Percentiles rank a stretch among this genome's conserved stretches.
Conservation (phyloP, 2,888 invertebrate genomes). For the Folsomia manolachei region DNA sequence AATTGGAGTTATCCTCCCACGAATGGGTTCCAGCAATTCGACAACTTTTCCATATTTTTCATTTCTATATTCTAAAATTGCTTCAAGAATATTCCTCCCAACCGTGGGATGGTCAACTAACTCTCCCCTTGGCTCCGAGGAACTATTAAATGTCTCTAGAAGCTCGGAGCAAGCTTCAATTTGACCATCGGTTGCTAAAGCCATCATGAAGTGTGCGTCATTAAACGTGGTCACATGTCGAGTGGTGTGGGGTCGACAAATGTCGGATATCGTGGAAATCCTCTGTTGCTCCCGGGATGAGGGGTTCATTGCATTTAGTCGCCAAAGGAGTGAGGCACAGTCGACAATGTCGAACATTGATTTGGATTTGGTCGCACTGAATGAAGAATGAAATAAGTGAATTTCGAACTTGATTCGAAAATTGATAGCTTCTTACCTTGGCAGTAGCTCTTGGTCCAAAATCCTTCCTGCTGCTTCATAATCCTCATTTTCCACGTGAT, state of each 20-base stretch:
- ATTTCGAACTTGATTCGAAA: too few species aligned
- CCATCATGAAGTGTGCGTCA: slow-evolving; percentile 30
- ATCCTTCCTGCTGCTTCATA: slow-evolving; percentile 18
- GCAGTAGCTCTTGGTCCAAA: slow-evolving; percentile 18
- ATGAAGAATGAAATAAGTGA: too few species aligned
- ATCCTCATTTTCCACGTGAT: slow-evolving; percentile 25
- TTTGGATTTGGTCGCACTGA: slow-evolving; percentile 2
- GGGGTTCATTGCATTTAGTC: slow-evolving; percentile 11
- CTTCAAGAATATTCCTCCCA: not conserved
- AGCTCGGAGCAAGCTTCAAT: not conserved
- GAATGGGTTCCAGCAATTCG: slow-evolving; percentile 4
- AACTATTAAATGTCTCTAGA: not conserved
- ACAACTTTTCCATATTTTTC: slow-evolving; percentile 16
- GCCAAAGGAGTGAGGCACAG: slow-evolving; percentile 16
- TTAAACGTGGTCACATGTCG: slow-evolving; percentile 20
- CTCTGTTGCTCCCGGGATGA: not conserved
- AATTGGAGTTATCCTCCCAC: not conserved
- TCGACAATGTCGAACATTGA: slow-evolving; percentile 21
- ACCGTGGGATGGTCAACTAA: not conserved
- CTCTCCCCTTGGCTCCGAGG: not conserved
- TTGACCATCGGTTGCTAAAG: slow-evolving; percentile 8
- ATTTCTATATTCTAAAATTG: not conserved
- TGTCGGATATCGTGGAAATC: not conserved
- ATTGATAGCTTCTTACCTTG: not conserved
- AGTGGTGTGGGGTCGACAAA: slow-evolving; percentile 10